These are phyloP conservation scores for Sternarchorhynchus goeldii DNA, from an alignment of 2,797 vertebrate genomes.

Conservation along the genomic window DNA sequence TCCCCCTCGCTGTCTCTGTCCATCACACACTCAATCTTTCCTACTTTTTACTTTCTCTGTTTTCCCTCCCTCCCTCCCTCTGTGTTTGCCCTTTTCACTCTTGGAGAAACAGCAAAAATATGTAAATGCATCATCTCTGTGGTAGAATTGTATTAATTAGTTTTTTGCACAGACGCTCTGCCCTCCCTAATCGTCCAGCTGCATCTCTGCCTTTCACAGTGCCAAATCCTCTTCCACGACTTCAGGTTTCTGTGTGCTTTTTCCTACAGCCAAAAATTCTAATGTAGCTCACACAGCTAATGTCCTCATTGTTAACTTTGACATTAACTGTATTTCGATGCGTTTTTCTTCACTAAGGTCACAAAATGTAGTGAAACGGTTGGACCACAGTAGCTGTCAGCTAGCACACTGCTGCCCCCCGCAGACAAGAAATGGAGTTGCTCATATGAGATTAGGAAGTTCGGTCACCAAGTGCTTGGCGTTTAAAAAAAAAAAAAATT, in stretches of 20 bases:
- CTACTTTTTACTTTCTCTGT: background rate
- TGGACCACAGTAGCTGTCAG: background rate
- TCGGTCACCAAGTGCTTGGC: background rate
- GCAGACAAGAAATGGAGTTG: slow-evolving; percentile 11
- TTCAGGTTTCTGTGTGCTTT: background rate
- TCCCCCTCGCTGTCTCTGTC: background rate
- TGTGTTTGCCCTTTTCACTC: background rate
- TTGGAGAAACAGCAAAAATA: background rate
- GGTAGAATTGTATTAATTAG: slow-evolving; percentile 22
- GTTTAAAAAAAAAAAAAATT: too few species aligned
- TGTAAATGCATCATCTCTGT: slow-evolving; percentile 33
- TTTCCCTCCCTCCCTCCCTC: background rate
- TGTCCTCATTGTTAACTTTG: slow-evolving; percentile 48
- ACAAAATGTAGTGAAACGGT: background rate
- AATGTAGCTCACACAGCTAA: slow-evolving; percentile 18
- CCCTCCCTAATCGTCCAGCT: background rate
- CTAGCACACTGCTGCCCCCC: slow-evolving; percentile 47
- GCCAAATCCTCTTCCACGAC: background rate
- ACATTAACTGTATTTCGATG: slow-evolving; percentile 32
- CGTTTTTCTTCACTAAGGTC: slow-evolving; percentile 19
- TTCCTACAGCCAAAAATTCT: slow-evolving; percentile 21
- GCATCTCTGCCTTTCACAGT: background rate
- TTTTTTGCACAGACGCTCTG: slow-evolving; percentile 4
- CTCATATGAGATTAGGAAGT: background rate
- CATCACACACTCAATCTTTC: background rate